Percentiles rank a stretch among this genome's conserved stretches.
phyloP scores from a whole-genome alignment of 35 echinoderm and acorn worm species.

The Patiria miniata region DNA sequence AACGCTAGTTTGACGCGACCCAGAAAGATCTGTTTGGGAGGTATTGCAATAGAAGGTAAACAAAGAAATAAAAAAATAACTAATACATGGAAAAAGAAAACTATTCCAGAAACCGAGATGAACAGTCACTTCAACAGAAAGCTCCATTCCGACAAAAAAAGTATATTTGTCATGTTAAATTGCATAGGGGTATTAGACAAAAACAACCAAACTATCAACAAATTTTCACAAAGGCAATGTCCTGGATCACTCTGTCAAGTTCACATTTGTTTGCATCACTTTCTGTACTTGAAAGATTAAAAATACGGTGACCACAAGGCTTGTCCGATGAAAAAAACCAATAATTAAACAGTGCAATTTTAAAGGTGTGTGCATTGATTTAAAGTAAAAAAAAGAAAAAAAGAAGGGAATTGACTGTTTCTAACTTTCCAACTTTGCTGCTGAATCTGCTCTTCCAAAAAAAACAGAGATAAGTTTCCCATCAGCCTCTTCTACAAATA shows the following conservation, averaged over 20 bases:
- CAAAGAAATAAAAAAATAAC: neutral
- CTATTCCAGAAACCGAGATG: neutral
- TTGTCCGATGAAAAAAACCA: neutral
- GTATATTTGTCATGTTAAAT: neutral
- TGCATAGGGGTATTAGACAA: slow-evolving; percentile 9
- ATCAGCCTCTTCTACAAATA: too few species aligned
- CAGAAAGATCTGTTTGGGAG: too few species aligned
- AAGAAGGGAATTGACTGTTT: neutral
- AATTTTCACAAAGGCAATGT: neutral
- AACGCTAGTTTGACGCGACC: too few species aligned
- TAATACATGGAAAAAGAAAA: neutral
- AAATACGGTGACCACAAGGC: neutral
- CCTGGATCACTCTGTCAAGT: neutral
- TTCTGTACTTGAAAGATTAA: neutral
- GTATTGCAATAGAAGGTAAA: neutral
- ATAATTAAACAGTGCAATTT: neutral
- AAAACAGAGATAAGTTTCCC: neutral
- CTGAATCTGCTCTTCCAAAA: neutral
- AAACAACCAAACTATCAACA: neutral
- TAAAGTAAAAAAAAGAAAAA: neutral
- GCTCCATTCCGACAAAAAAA: neutral
- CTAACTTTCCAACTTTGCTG: neutral
- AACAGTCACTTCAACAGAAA: neutral
- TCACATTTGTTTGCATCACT: slow-evolving; percentile 2
- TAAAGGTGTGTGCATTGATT: neutral